These are phyloP conservation scores for Fulica atra DNA, from an alignment of 2,113 vertebrate genomes.

Conservation along the genomic window DNA sequence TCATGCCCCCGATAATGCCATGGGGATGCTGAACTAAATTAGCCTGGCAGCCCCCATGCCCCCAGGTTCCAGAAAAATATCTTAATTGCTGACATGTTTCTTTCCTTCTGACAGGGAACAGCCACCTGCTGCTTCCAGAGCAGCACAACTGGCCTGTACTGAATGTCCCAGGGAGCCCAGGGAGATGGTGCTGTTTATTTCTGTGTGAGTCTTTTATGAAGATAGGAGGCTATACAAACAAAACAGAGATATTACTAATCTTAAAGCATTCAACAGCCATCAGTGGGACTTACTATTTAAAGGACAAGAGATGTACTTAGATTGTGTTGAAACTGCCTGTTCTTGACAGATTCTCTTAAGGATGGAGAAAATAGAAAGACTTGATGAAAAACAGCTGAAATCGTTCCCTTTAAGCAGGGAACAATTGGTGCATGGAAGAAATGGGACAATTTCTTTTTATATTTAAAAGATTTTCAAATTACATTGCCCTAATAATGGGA, in stretches of 20 bases:
- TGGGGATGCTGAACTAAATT: background rate
- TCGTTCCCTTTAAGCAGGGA: background rate
- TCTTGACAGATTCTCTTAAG: constrained; percentile 7
- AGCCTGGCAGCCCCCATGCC: background rate
- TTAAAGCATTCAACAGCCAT: background rate
- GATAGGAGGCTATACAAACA: background rate
- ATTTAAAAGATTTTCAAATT: background rate
- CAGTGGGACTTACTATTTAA: background rate
- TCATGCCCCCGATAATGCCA: accelerated
- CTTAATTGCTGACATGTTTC: background rate
- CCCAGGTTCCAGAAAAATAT: background rate
- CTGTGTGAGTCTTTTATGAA: background rate
- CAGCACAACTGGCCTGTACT: background rate
- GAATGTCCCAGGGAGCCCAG: background rate
- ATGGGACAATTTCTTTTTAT: background rate
- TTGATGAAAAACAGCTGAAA: constrained; percentile 4
- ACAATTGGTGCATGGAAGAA: background rate
- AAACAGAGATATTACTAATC: background rate
- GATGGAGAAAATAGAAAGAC: background rate
- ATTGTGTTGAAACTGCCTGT: background rate
- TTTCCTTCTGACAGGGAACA: background rate
- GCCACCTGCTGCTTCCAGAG: background rate
- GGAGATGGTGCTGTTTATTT: background rate
- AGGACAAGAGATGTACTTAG: background rate
- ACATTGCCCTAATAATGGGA: background rate